Evolutionary conservation across 2,113 vertebrate genomes (phyloP), one percentile per base, ranked within the genome.

Genomic region (Rhynchomys soricoides): DNA sequence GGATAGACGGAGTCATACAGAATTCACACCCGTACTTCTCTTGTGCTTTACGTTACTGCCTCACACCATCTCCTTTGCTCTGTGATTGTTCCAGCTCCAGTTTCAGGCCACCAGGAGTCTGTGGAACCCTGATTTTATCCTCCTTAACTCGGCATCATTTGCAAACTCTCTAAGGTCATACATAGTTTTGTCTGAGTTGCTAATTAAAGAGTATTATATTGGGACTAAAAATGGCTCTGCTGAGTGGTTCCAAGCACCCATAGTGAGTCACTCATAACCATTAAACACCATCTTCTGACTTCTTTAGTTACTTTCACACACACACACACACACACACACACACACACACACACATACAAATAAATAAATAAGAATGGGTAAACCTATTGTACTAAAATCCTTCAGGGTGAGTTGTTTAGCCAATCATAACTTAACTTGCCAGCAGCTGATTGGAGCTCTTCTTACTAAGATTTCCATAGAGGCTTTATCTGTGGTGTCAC

Each of bases 81-180:
- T 95, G 89, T 57, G 48, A 85, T 50, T 79, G 71, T 70, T 66
- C 77, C 62, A 94, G n/a, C 24, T 75, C 50, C 94, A 59, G n/a
- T 62, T 86, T 40, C 40, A 79, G 83, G 93, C 37, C 62, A 34
- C 34, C 31, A n/a, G 85, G 82, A 66, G n/a, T 77, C 37, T 82
- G 45, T 75, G 11, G 57, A 93, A 85, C 74, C 19, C 12, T 55
- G 94, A n/a, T 82, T 96, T 81, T 92, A 86, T 93, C 64, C 92
- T 57, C 62, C 94, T 87, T 31, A 85, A 37, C 77, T 90, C 57
- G 59, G n/a, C 71, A 57, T 64, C 62, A 24, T 86, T 92, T 95
- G 31, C 52, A 82, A 91, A 89, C 82, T 78, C 86, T 57, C 83
- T 91, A 81, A 52, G 73, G 43, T 55, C 86, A 93, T 71, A 77